Percentiles rank a stretch among this genome's conserved stretches.
Conservation (phyloP, 2,797 vertebrate genomes). For the Neosalanx taihuensis region DNA sequence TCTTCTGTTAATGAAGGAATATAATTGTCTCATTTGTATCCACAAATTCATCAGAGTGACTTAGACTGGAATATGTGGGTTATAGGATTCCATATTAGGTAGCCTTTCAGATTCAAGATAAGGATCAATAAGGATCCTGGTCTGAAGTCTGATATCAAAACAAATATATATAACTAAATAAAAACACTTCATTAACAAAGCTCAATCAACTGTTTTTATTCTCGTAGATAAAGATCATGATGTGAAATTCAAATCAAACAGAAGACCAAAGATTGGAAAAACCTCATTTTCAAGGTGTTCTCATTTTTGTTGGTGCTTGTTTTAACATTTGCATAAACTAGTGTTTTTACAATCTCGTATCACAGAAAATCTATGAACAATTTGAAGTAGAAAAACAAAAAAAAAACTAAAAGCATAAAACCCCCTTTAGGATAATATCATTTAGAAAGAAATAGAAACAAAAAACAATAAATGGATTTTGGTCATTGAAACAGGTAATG, state of each 20-base stretch:
- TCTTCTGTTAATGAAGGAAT: neutral
- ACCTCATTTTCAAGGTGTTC: slow-evolving; percentile 50
- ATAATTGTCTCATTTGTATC: no score
- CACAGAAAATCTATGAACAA: slow-evolving; percentile 49
- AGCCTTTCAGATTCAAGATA: neutral
- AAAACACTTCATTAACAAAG: slow-evolving; percentile 73
- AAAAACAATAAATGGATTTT: slow-evolving; percentile 69
- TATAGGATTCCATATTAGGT: neutral
- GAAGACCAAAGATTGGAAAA: slow-evolving; percentile 62
- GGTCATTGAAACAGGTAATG: slow-evolving; percentile 68
- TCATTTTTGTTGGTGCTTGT: slow-evolving; percentile 23
- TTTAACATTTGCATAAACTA: slow-evolving; percentile 87
- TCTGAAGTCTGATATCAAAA: slow-evolving; percentile 65
- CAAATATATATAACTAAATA: slow-evolving; percentile 59
- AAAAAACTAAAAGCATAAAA: slow-evolving; percentile 54
- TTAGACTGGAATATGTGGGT: neutral
- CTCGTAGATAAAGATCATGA: slow-evolving; percentile 90
- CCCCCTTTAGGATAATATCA: slow-evolving; percentile 38
- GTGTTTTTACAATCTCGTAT: slow-evolving; percentile 82
- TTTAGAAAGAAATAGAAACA: slow-evolving; percentile 49
- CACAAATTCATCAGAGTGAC: no score
- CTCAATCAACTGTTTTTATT: slow-evolving; percentile 96
- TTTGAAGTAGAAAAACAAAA: slow-evolving; percentile 66
- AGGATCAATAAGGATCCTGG: slow-evolving; percentile 30
- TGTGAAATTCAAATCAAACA: slow-evolving; percentile 88